phyloP scores from a whole-genome alignment of 2,888 invertebrate species.

The Asteroscopus sphinx region DNA sequence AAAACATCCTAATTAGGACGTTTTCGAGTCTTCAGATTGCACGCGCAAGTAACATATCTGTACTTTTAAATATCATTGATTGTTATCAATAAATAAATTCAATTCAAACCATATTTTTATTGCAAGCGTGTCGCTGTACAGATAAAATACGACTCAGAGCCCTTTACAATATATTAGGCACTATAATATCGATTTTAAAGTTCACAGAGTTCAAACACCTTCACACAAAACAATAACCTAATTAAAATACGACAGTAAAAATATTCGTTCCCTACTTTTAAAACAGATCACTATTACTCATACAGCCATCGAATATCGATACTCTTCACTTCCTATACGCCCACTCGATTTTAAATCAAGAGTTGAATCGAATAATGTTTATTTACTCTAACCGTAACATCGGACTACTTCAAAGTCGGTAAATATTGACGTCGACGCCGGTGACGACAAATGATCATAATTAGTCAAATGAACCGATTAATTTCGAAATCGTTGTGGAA shows the following conservation, averaged over 20 bases:
- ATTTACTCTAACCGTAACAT: slow-evolving; percentile 52
- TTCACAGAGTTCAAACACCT: slow-evolving; percentile 37
- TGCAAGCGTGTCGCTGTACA: background rate
- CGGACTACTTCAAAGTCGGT: slow-evolving; percentile 57
- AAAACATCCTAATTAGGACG: too few relatives aligned
- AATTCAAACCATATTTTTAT: too few relatives aligned
- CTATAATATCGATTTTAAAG: slow-evolving; percentile 1
- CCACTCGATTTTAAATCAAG: slow-evolving; percentile 57
- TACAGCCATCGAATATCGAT: slow-evolving; percentile 5
- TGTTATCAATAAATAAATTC: too few relatives aligned
- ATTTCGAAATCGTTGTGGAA: slow-evolving; percentile 47
- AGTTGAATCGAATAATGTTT: slow-evolving; percentile 48
- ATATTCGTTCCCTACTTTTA: slow-evolving; percentile 25
- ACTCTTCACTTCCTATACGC: slow-evolving; percentile 52
- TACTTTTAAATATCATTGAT: too few relatives aligned
- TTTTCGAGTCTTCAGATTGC: too few relatives aligned
- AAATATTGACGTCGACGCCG: slow-evolving; percentile 52
- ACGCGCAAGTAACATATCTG: too few relatives aligned
- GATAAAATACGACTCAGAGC: background rate
- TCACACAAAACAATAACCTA: slow-evolving; percentile 1
- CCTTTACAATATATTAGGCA: background rate
- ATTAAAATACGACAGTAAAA: slow-evolving; percentile 25
- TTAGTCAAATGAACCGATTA: slow-evolving; percentile 42
- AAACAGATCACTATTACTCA: slow-evolving; percentile 36
- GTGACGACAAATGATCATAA: slow-evolving; percentile 56